Conservation (phyloP, 2,797 vertebrate species). For the Eidolon dupreanum region DNA sequence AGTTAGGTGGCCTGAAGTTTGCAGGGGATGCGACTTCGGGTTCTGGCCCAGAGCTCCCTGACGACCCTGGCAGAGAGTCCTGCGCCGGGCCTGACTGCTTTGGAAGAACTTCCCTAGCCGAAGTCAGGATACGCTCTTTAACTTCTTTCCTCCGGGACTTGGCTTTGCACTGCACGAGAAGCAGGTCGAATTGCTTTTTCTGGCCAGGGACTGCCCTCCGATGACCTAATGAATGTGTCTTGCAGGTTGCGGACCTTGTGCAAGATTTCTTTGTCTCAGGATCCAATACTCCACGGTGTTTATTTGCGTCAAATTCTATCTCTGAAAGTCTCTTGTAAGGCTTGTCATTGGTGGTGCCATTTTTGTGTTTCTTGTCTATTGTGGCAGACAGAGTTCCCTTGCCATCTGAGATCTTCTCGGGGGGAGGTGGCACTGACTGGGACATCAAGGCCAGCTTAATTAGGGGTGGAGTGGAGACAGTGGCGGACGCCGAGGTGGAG, state of each 20-base stretch:
- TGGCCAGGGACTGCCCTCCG: constrained; percentile 95
- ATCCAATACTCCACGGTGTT: constrained; percentile 98
- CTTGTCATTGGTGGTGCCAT: constrained; percentile 92
- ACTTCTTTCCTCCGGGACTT: constrained; percentile 94
- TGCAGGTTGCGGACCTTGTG: constrained; percentile 98
- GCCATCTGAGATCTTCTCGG: constrained; percentile 94
- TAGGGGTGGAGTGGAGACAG: constrained; percentile 85
- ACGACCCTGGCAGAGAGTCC: constrained; percentile 85
- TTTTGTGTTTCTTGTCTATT: constrained; percentile 94
- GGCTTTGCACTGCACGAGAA: constrained; percentile 97
- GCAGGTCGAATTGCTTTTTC: constrained; percentile 94
- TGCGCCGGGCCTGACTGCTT: constrained; percentile 85
- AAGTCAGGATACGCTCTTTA: constrained; percentile 87
- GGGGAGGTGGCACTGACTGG: constrained; percentile 88
- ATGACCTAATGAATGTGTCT: constrained; percentile 98
- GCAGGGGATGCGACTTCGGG: constrained; percentile 92
- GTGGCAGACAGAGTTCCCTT: constrained; percentile 88
- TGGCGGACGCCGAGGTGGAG: constrained; percentile 85
- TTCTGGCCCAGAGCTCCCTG: constrained; percentile 88
- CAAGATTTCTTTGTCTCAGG: constrained; percentile 97
- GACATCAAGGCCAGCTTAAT: constrained; percentile 87
- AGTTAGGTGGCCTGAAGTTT: constrained; percentile 92
- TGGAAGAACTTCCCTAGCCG: constrained; percentile 85
- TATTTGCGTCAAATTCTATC: constrained; percentile 98
- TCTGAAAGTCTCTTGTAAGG: constrained; percentile 96